These are phyloP conservation scores for Marronus borbonicus DNA, from an alignment of 2,888 invertebrate genomes.

Conservation along the genomic window DNA sequence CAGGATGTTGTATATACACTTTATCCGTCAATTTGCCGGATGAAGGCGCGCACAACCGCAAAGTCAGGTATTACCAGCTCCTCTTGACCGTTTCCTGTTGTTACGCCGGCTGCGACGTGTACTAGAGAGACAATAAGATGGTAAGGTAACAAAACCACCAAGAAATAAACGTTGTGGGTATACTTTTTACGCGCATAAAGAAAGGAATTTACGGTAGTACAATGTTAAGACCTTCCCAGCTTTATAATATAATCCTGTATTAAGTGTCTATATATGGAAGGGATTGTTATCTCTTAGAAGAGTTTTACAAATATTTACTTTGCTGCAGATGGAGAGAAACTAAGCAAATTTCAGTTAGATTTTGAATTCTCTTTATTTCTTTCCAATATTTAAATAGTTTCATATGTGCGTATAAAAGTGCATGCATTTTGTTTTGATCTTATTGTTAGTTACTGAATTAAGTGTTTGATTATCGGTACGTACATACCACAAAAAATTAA, in stretches of 20 bases:
- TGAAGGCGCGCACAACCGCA: constrained; percentile 54
- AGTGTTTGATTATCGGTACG: too few species aligned
- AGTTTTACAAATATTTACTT: too few species aligned
- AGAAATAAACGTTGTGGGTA: constrained; percentile 3
- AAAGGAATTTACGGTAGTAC: constrained; percentile 12
- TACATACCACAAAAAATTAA: too few species aligned
- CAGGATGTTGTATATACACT: constrained; percentile 49
- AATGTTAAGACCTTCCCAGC: neutral
- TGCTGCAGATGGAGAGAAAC: too few species aligned
- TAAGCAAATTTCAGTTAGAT: too few species aligned
- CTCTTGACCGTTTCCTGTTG: constrained; percentile 56
- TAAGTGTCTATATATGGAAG: neutral
- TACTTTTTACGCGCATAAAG: neutral
- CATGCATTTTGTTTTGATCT: too few species aligned
- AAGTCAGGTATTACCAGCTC: constrained; percentile 55
- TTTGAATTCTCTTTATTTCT: too few species aligned
- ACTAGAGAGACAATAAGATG: constrained; percentile 13
- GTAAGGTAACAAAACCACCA: constrained; percentile 6
- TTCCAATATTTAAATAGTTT: too few species aligned
- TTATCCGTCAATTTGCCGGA: constrained; percentile 55
- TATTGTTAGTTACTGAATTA: too few species aligned
- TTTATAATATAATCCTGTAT: constrained; percentile 7
- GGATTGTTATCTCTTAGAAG: too few species aligned
- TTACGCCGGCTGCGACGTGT: constrained; percentile 24
- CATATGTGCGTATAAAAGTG: too few species aligned